Percentiles rank a stretch among this genome's conserved stretches.
Conservation (phyloP, 2,888 invertebrate species). For the Proisotoma minuta region DNA sequence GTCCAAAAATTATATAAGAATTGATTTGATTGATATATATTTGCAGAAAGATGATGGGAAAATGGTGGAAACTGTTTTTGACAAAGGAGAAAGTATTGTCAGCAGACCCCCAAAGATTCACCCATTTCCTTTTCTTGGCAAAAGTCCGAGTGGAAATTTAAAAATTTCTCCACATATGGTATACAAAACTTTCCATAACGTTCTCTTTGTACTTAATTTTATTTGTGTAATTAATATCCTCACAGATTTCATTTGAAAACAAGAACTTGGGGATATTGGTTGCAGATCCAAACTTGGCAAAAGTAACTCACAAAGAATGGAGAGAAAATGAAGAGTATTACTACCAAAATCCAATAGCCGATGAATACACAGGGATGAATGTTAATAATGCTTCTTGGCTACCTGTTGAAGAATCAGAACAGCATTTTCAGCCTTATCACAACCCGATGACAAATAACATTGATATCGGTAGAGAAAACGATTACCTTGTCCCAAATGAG, state of each 20-base stretch:
- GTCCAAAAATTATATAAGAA: too few relatives aligned
- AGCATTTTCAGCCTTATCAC: too few relatives aligned
- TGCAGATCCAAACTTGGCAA: slow-evolving; percentile 21
- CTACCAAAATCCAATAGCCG: too few relatives aligned
- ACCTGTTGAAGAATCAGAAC: too few relatives aligned
- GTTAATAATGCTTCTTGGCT: too few relatives aligned
- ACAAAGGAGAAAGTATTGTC: not conserved
- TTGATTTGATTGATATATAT: too few relatives aligned
- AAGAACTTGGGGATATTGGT: slow-evolving; percentile 34
- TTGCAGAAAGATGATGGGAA: too few relatives aligned
- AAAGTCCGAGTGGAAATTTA: slow-evolving; percentile 34
- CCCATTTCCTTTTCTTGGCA: slow-evolving; percentile 24
- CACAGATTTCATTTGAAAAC: slow-evolving; percentile 38
- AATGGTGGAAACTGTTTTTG: too few relatives aligned
- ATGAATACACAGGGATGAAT: too few relatives aligned
- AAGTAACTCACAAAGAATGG: slow-evolving; percentile 13
- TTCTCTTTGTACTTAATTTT: not conserved
- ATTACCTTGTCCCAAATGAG: too few relatives aligned
- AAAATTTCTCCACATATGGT: slow-evolving; percentile 28
- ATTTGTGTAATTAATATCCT: not conserved
- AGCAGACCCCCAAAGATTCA: not conserved
- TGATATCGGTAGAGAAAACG: too few relatives aligned
- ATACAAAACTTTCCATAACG: not conserved
- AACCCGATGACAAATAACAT: too few relatives aligned
- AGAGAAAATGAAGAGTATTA: slow-evolving; percentile 6